Evolutionary conservation across 2,113 vertebrate species (phyloP), one percentile per base, ranked within the genome.

Genomic region (Nothocercus julius): DNA sequence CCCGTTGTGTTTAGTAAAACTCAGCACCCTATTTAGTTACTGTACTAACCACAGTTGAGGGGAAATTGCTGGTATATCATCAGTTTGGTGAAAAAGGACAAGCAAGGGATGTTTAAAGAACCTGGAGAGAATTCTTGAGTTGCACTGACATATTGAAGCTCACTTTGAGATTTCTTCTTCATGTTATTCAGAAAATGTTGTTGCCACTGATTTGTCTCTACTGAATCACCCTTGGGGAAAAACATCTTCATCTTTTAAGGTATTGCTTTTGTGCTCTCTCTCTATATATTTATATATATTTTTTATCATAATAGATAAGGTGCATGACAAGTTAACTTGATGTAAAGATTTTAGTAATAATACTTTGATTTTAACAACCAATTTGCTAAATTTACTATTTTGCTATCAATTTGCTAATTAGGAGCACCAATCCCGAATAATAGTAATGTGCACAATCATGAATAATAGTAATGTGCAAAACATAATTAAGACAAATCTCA

Each of bases 281-380:
- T 36, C 36, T 36, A 6, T 36, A 36, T 36, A 36, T 36, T 36
- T 36, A 36, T 36, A 22, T 47, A 34, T 62, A 85, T 20, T 90
- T 80, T 44, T 69, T 70, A 77, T 12, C 66, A 53, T 69, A 96
- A 96, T 85, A 92, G 91, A 81, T 93, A 88, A 97, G 84, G 56
- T 91, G 42, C 89, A 88, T 95, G 61, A 18, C 58, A 94, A 97
- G 51, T 73, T 70, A 93, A 78, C 96, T 94, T 91, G 84, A 95
- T 87, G 47, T 59, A 64, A 58, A 66, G 6, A 81, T 82, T 87
- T 74, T 42, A 42, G 56, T 83, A 86, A 80, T 32, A 2, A 4
- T 8, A 56, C 13, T 67, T 36, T 68, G 24, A 70, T 58, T 85
- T 93, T 69, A 68, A 6, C 15, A 45, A 42, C 42, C 42, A 42